Evolutionary conservation across 2,113 vertebrate species (phyloP).

Genomic region (Lipotes vexillifer): DNA sequence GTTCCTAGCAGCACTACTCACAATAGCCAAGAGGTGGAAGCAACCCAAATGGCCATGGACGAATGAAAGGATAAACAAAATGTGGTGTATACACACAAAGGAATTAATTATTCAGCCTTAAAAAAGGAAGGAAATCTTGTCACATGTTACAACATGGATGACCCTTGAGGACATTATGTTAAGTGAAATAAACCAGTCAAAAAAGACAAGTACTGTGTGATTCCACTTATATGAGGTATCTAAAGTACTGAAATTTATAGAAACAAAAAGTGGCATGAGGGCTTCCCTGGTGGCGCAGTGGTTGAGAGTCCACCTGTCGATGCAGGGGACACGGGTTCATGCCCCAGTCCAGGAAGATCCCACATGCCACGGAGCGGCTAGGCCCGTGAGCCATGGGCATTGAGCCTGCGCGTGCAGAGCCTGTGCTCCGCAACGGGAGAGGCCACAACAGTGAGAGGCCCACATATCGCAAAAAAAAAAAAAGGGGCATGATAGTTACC

Average conservation of each 20-base stretch:
- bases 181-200: neutral
- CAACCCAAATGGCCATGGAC: neutral
- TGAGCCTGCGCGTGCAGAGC: no score
- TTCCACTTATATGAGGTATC: neutral
- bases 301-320: no score
- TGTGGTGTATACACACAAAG: neutral
- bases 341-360: no score
- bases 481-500: neutral
- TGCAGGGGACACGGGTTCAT: no score
- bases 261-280: neutral
- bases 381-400: no score
- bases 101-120: neutral
- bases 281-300: no score
- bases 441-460: no score
- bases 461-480: neutral
- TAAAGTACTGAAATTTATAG: neutral
- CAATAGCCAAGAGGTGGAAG: neutral
- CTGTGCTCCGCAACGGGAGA: no score
- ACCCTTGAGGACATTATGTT: neutral
- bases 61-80: neutral
- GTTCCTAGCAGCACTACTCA: neutral
- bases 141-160: neutral
- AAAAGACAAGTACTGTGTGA: neutral
- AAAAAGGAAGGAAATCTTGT: neutral
- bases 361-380: rapidly evolving